Evolutionary conservation across 2,888 invertebrate species (phyloP).

Genomic region (Dicyrtomina minuta): DNA sequence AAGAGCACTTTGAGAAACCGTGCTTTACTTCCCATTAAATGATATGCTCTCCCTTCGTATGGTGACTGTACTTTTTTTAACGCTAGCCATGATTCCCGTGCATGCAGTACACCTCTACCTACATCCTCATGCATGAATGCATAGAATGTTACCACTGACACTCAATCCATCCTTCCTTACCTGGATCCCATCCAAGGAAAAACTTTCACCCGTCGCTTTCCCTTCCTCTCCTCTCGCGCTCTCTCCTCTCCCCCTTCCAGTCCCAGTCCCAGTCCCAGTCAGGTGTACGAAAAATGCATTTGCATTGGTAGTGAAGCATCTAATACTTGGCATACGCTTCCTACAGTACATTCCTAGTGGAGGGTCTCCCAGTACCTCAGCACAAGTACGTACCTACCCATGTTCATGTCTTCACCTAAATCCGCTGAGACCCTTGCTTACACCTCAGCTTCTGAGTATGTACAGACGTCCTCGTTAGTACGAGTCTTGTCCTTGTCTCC

Average conservation of each 20-base stretch:
- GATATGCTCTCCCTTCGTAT: no score
- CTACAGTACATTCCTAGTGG: no score
- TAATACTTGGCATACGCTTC: no score
- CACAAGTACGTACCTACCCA: background rate
- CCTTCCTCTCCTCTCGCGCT: background rate
- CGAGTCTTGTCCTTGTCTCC: no score
- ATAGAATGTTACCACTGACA: slow-evolving; percentile 17
- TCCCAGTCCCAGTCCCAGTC: background rate
- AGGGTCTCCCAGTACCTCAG: background rate
- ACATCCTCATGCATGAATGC: slow-evolving; percentile 23
- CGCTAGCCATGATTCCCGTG: no score
- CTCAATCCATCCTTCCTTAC: slow-evolving; percentile 16
- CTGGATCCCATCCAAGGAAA: slow-evolving; percentile 6
- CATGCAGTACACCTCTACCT: background rate
- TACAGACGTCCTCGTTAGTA: no score
- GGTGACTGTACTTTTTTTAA: no score
- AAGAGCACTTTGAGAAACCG: background rate
- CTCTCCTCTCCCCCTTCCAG: background rate
- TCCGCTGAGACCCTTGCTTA: no score
- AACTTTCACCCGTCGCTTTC: background rate
- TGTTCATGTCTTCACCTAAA: no score
- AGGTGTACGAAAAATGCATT: no score
- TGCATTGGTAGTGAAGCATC: no score
- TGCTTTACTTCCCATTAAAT: background rate
- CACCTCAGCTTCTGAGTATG: no score